phyloP scores from a whole-genome alignment of 2,888 invertebrate genomes.

The Lingula anatina region DNA sequence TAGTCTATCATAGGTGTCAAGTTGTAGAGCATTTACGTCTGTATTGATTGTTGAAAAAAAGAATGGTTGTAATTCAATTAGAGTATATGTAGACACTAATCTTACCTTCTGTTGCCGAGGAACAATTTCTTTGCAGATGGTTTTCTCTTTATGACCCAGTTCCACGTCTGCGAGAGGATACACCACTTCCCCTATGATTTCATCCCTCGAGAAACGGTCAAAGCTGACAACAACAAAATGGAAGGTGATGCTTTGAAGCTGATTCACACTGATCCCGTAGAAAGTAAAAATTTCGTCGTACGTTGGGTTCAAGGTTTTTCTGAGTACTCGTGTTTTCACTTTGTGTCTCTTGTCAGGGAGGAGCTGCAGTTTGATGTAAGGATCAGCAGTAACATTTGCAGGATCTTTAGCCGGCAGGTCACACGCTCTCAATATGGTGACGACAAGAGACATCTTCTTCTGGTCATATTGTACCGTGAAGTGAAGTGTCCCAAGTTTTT shows the following conservation, averaged over 20 bases:
- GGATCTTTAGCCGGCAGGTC: slow-evolving; percentile 80
- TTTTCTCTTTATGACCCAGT: slow-evolving; percentile 52
- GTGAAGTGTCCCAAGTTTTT: slow-evolving; percentile 78
- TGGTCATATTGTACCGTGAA: slow-evolving; percentile 86
- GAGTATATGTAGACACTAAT: too few relatives aligned
- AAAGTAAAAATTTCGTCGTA: slow-evolving; percentile 99
- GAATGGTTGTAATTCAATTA: too few relatives aligned
- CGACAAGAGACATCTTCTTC: slow-evolving; percentile 84
- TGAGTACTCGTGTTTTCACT: slow-evolving; percentile 91
- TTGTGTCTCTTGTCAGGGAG: slow-evolving; percentile 97
- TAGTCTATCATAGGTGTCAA: too few relatives aligned
- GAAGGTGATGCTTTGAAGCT: slow-evolving; percentile 86
- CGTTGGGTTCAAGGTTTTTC: slow-evolving; percentile 91
- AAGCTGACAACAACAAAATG: slow-evolving; percentile 59
- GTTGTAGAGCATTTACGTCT: too few relatives aligned
- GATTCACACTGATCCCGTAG: slow-evolving; percentile 71
- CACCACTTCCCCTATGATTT: slow-evolving; percentile 95
- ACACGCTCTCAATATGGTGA: slow-evolving; percentile 85
- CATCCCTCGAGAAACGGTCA: slow-evolving; percentile 95
- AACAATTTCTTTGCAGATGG: slow-evolving; percentile 75
- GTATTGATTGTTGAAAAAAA: too few relatives aligned
- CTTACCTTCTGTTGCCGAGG: slow-evolving; percentile 86
- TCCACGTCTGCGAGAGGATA: slow-evolving; percentile 55
- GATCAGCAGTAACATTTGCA: slow-evolving; percentile 79
- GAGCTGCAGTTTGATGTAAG: slow-evolving; percentile 95